Conservation (phyloP, 2,888 invertebrate species). For the Branchellion lobata region DNA sequence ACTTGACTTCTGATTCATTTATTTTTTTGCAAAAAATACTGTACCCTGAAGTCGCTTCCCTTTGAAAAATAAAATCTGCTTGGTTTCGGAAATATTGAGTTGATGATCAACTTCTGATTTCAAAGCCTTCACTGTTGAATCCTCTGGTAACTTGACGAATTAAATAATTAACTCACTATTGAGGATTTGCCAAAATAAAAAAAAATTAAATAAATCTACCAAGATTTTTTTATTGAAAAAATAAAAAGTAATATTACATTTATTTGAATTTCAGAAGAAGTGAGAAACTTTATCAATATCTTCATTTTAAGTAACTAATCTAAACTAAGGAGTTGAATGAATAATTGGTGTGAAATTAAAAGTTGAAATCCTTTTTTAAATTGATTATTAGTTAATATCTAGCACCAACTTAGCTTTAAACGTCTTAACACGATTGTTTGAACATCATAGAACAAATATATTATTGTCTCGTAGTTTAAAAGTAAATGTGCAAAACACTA, state of each 20-base stretch:
- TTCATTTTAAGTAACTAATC: conserved; percentile 18
- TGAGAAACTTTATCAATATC: not conserved
- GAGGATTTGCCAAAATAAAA: too few species aligned
- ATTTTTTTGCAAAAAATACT: not conserved
- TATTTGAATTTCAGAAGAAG: not conserved
- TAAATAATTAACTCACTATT: not conserved
- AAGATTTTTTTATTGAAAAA: not conserved
- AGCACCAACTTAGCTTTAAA: too few species aligned
- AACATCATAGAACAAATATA: too few species aligned
- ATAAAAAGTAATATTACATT: not conserved
- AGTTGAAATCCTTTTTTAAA: too few species aligned
- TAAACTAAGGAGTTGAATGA: too few species aligned
- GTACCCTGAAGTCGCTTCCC: not conserved
- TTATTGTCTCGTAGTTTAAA: too few species aligned
- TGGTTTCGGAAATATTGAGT: not conserved
- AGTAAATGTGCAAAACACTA: too few species aligned
- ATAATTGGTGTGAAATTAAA: too few species aligned
- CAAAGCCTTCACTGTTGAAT: not conserved
- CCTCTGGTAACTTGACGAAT: not conserved
- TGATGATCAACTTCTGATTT: not conserved
- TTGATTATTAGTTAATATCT: too few species aligned
- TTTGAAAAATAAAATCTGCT: not conserved
- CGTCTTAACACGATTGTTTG: too few species aligned
- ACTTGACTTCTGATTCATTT: not conserved
- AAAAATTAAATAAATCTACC: not conserved